phyloP scores from a whole-genome alignment of 2,113 vertebrate genomes.

The Lycaon pictus region DNA sequence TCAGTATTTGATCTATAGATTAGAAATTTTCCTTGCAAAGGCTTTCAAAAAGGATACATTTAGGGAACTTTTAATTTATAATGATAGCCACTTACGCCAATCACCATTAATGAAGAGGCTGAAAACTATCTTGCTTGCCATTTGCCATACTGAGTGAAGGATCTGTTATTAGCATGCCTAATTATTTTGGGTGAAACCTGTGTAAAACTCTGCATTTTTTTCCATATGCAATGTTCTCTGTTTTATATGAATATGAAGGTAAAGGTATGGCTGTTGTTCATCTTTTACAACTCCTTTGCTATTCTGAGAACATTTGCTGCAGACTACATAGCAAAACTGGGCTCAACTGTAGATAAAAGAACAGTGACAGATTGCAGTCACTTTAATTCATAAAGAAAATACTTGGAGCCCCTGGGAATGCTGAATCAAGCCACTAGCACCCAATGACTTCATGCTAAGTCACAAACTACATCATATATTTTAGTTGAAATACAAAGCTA shows the following conservation, averaged over 20 bases:
- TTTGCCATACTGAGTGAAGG: not conserved
- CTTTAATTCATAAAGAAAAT: constrained; percentile 70
- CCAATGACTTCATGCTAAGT: constrained; percentile 58
- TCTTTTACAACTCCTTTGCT: constrained; percentile 2
- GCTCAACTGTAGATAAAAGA: constrained; percentile 73
- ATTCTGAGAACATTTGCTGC: constrained; percentile 43
- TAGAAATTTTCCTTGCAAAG: not conserved
- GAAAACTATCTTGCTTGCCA: not conserved
- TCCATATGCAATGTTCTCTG: not conserved
- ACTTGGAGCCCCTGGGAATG: constrained; percentile 49
- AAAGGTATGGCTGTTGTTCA: not conserved
- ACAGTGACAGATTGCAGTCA: constrained; percentile 64
- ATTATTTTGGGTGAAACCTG: not conserved
- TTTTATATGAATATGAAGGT: not conserved
- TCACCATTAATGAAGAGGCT: not conserved
- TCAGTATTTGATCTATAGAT: not conserved
- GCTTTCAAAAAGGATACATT: not conserved
- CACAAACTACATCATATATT: constrained; percentile 43
- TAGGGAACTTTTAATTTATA: constrained; percentile 43
- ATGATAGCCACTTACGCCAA: not conserved
- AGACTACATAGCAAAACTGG: constrained; percentile 38
- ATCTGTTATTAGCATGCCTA: not conserved
- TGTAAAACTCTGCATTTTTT: not conserved
- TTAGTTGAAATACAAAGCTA: constrained; percentile 67
- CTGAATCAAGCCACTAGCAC: constrained; percentile 57